phyloP scores from a whole-genome alignment of 2,888 invertebrate genomes.

The Zeuzera pyrina region DNA sequence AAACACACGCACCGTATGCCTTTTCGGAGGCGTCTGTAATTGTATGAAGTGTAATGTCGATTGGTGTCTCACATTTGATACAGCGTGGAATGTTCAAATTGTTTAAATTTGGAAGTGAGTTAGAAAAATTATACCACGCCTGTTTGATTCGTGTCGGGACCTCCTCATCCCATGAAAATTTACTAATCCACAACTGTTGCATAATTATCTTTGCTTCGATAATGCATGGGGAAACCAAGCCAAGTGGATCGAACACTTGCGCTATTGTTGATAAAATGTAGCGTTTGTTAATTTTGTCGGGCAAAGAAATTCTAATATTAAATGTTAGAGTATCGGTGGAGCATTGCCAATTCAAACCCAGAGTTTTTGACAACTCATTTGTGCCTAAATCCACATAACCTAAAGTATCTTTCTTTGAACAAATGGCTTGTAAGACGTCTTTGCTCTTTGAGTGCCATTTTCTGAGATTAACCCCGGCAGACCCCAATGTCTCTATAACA shows the following conservation, averaged over 20 bases:
- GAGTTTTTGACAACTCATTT: slow-evolving; percentile 1
- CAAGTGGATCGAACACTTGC: slow-evolving; percentile 8
- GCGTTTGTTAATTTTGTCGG: slow-evolving; percentile 5
- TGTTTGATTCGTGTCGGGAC: too few relatives aligned
- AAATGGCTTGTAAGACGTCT: slow-evolving; percentile 1
- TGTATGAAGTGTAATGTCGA: slow-evolving; percentile 2
- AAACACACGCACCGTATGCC: slow-evolving; percentile 9
- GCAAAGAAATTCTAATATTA: too few relatives aligned
- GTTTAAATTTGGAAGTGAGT: slow-evolving; percentile 2
- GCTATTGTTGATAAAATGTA: slow-evolving; percentile 4
- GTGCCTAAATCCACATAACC: too few relatives aligned
- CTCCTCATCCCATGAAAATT: too few relatives aligned
- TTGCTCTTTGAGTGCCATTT: too few relatives aligned
- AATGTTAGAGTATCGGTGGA: slow-evolving; percentile 2
- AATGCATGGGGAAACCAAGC: slow-evolving; percentile 7
- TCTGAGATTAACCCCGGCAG: slow-evolving; percentile 6
- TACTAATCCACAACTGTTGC: slow-evolving; percentile 1
- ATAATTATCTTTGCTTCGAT: slow-evolving; percentile 8
- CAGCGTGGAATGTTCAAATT: slow-evolving; percentile 5
- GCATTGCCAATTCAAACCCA: slow-evolving; percentile 5
- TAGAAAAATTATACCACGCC: slow-evolving; percentile 1
- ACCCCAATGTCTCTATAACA: slow-evolving; percentile 1
- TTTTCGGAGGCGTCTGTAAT: slow-evolving; percentile 7
- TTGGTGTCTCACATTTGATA: not conserved
- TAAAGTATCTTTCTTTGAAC: not conserved